Percentiles rank a stretch among this genome's conserved stretches.
phyloP scores from a whole-genome alignment of 1,140 invertebrate species.

The Drosophila subpulchrella region DNA sequence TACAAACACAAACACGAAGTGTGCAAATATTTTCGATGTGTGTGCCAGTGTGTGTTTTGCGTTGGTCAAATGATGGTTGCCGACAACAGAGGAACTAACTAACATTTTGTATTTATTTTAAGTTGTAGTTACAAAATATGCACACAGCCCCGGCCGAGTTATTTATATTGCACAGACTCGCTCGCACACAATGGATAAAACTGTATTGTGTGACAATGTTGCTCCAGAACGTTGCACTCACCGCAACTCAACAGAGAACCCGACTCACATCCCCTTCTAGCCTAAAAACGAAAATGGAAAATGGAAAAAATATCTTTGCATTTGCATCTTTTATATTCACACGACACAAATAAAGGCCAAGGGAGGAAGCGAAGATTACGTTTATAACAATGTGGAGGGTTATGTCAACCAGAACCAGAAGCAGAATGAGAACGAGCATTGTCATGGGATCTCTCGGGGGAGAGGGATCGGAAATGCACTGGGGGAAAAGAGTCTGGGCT shows the following conservation, averaged over 20 bases:
- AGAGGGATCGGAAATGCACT: slow-evolving; percentile 1
- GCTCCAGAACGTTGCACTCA: slow-evolving; percentile 31
- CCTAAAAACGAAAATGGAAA: slow-evolving; percentile 65
- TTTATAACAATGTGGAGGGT: slow-evolving; percentile 62
- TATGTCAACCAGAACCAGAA: slow-evolving; percentile 57
- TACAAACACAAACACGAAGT: slow-evolving; percentile 30
- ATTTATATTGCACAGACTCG: slow-evolving; percentile 60
- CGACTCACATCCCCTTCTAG: slow-evolving; percentile 11
- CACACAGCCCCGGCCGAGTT: slow-evolving; percentile 65
- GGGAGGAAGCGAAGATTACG: slow-evolving; percentile 54
- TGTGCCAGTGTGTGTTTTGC: slow-evolving; percentile 28
- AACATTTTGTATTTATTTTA: slow-evolving; percentile 73
- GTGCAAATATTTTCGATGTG: slow-evolving; percentile 66
- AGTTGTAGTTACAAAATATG: slow-evolving; percentile 76
- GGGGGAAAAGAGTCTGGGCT: neutral
- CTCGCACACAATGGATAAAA: slow-evolving; percentile 62
- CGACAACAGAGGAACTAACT: slow-evolving; percentile 46
- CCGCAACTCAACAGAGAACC: slow-evolving; percentile 10
- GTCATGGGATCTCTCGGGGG: neutral
- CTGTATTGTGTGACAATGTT: slow-evolving; percentile 70
- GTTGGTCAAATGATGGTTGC: slow-evolving; percentile 60
- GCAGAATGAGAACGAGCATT: slow-evolving; percentile 20
- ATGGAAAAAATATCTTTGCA: slow-evolving; percentile 75
- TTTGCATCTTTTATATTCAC: slow-evolving; percentile 76
- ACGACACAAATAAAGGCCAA: slow-evolving; percentile 55